Evolutionary conservation across 2,113 vertebrate species (phyloP), one percentile per base, ranked within the genome.

Genomic region (Cygnus buccinator): DNA sequence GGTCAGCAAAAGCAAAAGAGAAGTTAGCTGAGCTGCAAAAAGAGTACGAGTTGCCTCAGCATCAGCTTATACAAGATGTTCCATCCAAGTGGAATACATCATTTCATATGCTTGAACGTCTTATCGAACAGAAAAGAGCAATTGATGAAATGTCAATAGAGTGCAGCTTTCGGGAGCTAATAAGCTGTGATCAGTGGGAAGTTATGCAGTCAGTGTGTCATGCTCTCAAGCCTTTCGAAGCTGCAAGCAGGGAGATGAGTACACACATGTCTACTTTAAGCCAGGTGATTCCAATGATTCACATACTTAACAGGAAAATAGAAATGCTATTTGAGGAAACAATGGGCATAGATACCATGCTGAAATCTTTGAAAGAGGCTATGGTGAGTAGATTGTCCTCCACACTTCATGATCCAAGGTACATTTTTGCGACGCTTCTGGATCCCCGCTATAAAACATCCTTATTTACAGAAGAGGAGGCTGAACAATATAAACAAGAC

Each of bases 151-250:
- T 99, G 98, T 99, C 99, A 3, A 97, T 98, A 9, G 99, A 99
- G 98, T 99, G 99, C 89, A 99, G 98, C 97, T 99, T 99, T 97
- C 98, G 99, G 94, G 99, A 99, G 96, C 98, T 99, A 20, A 99
- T 99, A 97, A 99, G 99, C 33, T 99, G 99, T n/a, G 99, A 99
- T 95, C 99, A 99, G 98, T 99, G 99, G 99, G 99, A 99, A 91
- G 99, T 99, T 73, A 99, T 99, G 98, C 98, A 98, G 98, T 99
- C 99, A 0, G 98, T 99, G 95, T 99, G 99, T 94, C 99, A 98
- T 1, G 99, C 99, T 52, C 98, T 99, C 93, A 99, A 99, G 92
- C 99, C 99, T 37, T 99, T 99, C 0, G 99, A 99, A 62, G 98
- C 99, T 8, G 99, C 99, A 25, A 99, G 99, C 71, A 98, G 98